A percentile compares a stretch with the other conserved stretches of the same genome.
These are phyloP conservation scores for Himalopsyche tibetana DNA, from an alignment of 2,888 invertebrate species.

Conservation along the genomic window DNA sequence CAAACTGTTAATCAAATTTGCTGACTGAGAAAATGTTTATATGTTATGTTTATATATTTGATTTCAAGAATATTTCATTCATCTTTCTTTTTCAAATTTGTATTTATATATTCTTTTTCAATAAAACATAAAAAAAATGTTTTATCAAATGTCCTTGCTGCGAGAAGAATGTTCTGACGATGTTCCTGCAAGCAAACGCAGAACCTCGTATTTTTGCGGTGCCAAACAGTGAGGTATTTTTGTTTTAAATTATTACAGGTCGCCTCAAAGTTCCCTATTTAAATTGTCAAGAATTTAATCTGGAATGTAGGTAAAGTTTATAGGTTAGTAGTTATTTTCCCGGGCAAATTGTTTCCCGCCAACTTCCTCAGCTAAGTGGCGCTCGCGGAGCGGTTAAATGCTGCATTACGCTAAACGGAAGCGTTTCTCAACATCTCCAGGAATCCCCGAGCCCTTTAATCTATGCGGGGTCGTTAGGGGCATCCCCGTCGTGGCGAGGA, in stretches of 20 bases:
- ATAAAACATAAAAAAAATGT: too few species aligned
- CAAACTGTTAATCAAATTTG: too few species aligned
- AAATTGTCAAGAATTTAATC: slow-evolving; percentile 17
- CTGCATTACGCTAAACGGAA: slow-evolving; percentile 34
- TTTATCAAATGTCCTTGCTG: too few species aligned
- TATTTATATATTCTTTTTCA: too few species aligned
- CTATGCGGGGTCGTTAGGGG: slow-evolving; percentile 2
- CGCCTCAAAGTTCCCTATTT: not conserved
- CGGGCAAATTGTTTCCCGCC: slow-evolving; percentile 18
- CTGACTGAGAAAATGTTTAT: too few species aligned
- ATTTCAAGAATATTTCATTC: too few species aligned
- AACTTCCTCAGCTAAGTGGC: slow-evolving; percentile 7
- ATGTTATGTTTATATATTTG: too few species aligned
- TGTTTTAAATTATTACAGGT: not conserved
- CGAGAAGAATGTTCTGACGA: too few species aligned
- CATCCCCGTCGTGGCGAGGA: slow-evolving; percentile 2
- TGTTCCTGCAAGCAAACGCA: not conserved
- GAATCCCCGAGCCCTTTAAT: slow-evolving; percentile 31
- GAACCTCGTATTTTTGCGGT: not conserved
- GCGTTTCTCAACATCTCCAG: slow-evolving; percentile 22
- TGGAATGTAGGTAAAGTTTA: slow-evolving; percentile 8
- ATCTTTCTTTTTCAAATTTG: too few species aligned
- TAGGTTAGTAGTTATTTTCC: slow-evolving; percentile 11
- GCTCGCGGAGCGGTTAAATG: slow-evolving; percentile 23
- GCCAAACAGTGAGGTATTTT: not conserved